phyloP scores from a whole-genome alignment of 2,797 vertebrate species.

The Etheostoma nigrum region DNA sequence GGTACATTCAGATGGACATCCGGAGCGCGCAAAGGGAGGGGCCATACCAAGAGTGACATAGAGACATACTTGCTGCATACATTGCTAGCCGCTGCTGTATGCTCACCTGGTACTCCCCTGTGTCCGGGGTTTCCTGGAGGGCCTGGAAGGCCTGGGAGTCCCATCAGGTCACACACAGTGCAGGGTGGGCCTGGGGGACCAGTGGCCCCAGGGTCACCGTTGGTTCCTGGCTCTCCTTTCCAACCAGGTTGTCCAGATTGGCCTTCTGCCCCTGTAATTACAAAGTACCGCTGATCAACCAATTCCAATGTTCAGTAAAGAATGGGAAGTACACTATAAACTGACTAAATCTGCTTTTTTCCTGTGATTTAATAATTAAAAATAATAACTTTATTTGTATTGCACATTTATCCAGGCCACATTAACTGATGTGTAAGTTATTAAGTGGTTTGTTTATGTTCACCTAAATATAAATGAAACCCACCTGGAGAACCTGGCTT shows the following conservation, averaged over 20 bases:
- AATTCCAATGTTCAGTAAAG: background rate
- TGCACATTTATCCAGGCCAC: background rate
- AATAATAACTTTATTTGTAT: too few relatives aligned
- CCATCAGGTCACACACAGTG: conserved; percentile 23
- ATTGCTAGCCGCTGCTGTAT: background rate
- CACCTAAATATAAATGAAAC: background rate
- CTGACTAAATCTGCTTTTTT: background rate
- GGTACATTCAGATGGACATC: background rate
- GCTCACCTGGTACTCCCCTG: conserved; percentile 59
- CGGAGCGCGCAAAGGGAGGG: background rate
- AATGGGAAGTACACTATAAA: background rate
- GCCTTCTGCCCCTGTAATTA: conserved; percentile 63
- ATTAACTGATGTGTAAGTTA: background rate
- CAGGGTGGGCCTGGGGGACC: conserved; percentile 61
- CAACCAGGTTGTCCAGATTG: conserved; percentile 49
- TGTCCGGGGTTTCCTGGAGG: conserved; percentile 57
- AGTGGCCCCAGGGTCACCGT: conserved; percentile 61
- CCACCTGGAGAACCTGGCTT: conserved; percentile 62
- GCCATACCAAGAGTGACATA: too few relatives aligned
- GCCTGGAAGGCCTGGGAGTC: conserved; percentile 50
- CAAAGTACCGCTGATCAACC: background rate
- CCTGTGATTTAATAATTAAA: background rate
- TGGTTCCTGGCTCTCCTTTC: conserved; percentile 64
- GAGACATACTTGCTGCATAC: too few relatives aligned
- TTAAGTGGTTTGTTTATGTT: conserved; percentile 18